A percentile compares a stretch with the other conserved stretches of the same genome.
These are phyloP conservation scores for Andrena trimmerana DNA, from an alignment of 2,888 invertebrate genomes.

Conservation along the genomic window DNA sequence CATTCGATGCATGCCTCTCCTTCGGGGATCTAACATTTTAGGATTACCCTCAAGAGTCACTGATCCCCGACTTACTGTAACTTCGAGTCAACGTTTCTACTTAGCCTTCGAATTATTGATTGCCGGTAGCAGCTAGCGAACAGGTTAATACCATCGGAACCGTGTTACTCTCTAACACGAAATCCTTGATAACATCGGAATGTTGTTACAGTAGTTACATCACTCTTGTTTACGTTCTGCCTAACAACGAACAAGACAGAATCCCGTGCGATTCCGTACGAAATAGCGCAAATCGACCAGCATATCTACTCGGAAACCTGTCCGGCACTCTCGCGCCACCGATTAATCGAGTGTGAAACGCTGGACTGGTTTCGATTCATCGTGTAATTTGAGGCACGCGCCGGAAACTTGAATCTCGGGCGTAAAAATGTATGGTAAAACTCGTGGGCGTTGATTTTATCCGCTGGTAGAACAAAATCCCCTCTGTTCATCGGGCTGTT, in stretches of 20 bases:
- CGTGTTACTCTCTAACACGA: background rate
- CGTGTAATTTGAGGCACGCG: slow-evolving; percentile 34
- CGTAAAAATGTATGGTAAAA: background rate
- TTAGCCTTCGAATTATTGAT: slow-evolving; percentile 4
- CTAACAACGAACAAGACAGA: slow-evolving; percentile 13
- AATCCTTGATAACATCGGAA: slow-evolving; percentile 23
- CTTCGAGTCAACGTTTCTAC: background rate
- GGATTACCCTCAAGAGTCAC: background rate
- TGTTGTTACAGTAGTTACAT: slow-evolving; percentile 26
- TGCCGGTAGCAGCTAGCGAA: background rate
- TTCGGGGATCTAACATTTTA: background rate
- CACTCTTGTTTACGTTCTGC: slow-evolving; percentile 40
- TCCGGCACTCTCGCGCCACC: slow-evolving; percentile 34
- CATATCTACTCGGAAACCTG: slow-evolving; percentile 30
- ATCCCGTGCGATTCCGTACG: background rate
- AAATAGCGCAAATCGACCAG: background rate
- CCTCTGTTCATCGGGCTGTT: background rate
- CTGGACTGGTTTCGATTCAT: slow-evolving; percentile 54
- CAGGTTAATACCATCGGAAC: background rate
- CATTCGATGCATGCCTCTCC: slow-evolving; percentile 26
- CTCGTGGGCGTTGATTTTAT: slow-evolving; percentile 1
- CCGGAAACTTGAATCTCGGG: slow-evolving; percentile 26
- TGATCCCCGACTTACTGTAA: background rate
- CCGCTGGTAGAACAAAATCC: background rate
- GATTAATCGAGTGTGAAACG: slow-evolving; percentile 44